phyloP scores from a whole-genome alignment of 2,888 invertebrate species.

The Agrilus cyanescens region DNA sequence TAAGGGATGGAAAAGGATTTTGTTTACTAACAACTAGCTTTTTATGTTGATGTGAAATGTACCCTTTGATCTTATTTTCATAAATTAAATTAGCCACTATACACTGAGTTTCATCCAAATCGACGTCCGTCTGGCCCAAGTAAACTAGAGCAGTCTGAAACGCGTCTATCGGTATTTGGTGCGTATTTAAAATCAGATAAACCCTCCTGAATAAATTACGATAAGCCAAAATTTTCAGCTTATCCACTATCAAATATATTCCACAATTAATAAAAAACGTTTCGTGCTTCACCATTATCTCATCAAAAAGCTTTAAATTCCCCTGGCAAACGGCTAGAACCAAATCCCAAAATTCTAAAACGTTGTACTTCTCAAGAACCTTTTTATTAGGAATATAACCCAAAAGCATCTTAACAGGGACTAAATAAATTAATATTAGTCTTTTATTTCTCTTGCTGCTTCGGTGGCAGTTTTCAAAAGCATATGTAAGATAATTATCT shows the following conservation, averaged over 20 bases:
- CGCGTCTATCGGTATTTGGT: conserved; percentile 79
- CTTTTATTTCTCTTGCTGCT: conserved; percentile 76
- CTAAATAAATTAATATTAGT: conserved; percentile 85
- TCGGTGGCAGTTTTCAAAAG: conserved; percentile 82
- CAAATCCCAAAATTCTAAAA: conserved; percentile 83
- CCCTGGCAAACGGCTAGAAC: conserved; percentile 83
- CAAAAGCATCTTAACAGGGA: conserved; percentile 93
- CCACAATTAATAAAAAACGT: conserved; percentile 90
- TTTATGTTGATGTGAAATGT: conserved; percentile 93
- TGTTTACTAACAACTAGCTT: conserved; percentile 96
- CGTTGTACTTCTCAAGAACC: conserved; percentile 78
- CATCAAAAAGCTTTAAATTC: conserved; percentile 71
- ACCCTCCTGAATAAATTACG: conserved; percentile 93
- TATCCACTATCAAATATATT: conserved; percentile 95
- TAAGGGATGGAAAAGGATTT: conserved; percentile 82
- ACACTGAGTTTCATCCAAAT: conserved; percentile 90
- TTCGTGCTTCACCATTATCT: conserved; percentile 76
- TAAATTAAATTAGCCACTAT: conserved; percentile 93
- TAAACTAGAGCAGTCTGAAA: conserved; percentile 73
- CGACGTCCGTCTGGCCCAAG: conserved; percentile 74
- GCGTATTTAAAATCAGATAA: conserved; percentile 61
- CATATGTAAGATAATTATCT: conserved; percentile 83
- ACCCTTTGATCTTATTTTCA: conserved; percentile 96
- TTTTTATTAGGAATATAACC: conserved; percentile 84
- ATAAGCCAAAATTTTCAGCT: conserved; percentile 88